A percentile compares a stretch with the other conserved stretches of the same genome.
These are phyloP conservation scores for Matsumyia berberina DNA, from an alignment of 2,888 invertebrate species.

Conservation along the genomic window DNA sequence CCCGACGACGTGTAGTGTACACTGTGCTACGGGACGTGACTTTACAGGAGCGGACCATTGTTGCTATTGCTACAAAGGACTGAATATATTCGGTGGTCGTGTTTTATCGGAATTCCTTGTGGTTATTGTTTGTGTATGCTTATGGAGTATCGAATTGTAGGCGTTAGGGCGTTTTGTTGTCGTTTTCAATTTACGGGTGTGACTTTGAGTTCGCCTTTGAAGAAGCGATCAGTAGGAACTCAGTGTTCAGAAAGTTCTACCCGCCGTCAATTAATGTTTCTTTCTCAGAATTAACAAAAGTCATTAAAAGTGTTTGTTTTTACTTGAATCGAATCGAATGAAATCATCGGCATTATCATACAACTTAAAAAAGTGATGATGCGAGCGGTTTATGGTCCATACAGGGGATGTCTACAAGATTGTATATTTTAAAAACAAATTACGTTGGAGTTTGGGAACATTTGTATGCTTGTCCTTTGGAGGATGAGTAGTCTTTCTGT, in stretches of 20 bases:
- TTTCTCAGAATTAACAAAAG: background rate
- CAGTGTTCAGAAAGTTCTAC: background rate
- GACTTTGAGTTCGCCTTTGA: background rate
- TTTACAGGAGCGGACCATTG: constrained; percentile 16
- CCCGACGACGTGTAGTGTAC: constrained; percentile 7
- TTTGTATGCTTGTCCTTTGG: no score
- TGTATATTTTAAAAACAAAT: no score
- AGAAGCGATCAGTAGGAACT: background rate
- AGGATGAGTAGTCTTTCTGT: no score
- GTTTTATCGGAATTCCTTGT: constrained; percentile 9
- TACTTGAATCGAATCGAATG: background rate
- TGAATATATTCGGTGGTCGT: background rate
- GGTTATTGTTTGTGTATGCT: constrained; percentile 3
- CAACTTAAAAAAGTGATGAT: constrained; percentile 1
- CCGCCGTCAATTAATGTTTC: background rate
- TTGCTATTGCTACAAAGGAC: background rate
- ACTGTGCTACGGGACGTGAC: constrained; percentile 20
- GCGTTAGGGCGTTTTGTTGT: constrained; percentile 33
- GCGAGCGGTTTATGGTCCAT: background rate
- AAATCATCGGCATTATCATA: constrained; percentile 12
- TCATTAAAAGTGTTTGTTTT: constrained; percentile 24
- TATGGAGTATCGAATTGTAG: constrained; percentile 36
- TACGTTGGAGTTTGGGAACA: no score
- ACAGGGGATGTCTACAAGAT: no score
- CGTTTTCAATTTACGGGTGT: constrained; percentile 7